Evolutionary conservation across 92 coral and sea anemone species (phyloP).

Genomic region (Isaurus tuberculatus): DNA sequence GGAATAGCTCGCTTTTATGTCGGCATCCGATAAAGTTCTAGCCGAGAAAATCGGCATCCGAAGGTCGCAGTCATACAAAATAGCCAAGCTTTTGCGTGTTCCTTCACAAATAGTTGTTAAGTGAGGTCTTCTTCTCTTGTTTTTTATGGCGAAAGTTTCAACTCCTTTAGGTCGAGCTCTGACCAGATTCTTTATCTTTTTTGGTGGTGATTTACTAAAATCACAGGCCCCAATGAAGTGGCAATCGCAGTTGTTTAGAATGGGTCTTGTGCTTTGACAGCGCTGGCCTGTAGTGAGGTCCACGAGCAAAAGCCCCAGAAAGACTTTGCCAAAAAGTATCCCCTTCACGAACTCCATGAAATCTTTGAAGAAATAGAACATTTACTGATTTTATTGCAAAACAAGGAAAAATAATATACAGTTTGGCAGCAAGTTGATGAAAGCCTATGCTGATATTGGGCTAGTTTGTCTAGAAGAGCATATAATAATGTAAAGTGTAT

Average conservation of each 20-base stretch:
- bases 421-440: too few species aligned
- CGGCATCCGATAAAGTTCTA: not conserved
- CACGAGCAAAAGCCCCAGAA: not conserved
- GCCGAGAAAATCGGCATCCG: slow-evolving; percentile 3
- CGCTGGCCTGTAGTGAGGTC: not conserved
- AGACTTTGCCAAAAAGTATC: not conserved
- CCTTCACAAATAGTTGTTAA: slow-evolving; percentile 7
- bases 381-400: too few species aligned
- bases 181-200: not conserved
- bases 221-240: slow-evolving; percentile 26
- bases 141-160: not conserved
- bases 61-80: slow-evolving; percentile 22
- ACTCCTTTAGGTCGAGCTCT: not conserved
- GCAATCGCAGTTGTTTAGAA: not conserved
- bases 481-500: too few species aligned
- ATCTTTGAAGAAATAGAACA: too few species aligned
- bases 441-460: too few species aligned
- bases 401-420: too few species aligned
- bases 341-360: too few species aligned
- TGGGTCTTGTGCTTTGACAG: slow-evolving; percentile 11
- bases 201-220: not conserved
- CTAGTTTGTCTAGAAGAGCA: too few species aligned
- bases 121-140: not conserved
- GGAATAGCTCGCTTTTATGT: slow-evolving; percentile 2
- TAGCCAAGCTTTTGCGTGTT: not conserved